phyloP scores from a whole-genome alignment of 2,888 invertebrate species.

The Oxystoma pomonae region DNA sequence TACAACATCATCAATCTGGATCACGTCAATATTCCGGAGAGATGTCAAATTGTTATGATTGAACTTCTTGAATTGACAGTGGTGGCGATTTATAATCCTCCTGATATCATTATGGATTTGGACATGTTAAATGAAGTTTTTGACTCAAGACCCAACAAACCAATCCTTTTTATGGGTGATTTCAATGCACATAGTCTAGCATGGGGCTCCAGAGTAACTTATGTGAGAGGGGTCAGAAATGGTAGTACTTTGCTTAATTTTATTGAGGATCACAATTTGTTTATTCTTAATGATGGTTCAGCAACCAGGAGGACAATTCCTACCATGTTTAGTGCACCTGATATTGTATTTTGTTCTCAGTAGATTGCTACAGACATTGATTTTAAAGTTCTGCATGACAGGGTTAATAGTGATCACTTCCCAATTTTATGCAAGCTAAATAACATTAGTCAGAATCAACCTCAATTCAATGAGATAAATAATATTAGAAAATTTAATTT shows the following conservation, averaged over 20 bases:
- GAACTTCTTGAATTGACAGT: background rate
- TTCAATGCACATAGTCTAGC: background rate
- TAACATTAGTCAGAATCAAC: too few relatives aligned
- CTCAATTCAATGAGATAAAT: too few relatives aligned
- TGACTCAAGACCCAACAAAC: background rate
- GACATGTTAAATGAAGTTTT: background rate
- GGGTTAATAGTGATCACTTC: too few relatives aligned
- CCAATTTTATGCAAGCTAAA: too few relatives aligned
- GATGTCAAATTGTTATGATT: background rate
- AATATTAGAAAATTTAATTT: too few relatives aligned
- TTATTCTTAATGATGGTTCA: background rate
- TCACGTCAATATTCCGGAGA: background rate
- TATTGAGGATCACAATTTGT: constrained; percentile 1
- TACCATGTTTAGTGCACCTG: background rate
- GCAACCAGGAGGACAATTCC: background rate
- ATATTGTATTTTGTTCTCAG: background rate
- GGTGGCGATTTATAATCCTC: background rate
- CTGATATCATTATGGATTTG: background rate
- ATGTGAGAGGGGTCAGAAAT: background rate
- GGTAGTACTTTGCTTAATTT: background rate
- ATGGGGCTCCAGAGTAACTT: background rate
- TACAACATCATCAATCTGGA: background rate
- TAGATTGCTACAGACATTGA: background rate
- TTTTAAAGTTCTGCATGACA: too few relatives aligned
- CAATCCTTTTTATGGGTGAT: background rate